Evolutionary conservation across 2,888 invertebrate genomes (phyloP).

Genomic region (Diploptera punctata): DNA sequence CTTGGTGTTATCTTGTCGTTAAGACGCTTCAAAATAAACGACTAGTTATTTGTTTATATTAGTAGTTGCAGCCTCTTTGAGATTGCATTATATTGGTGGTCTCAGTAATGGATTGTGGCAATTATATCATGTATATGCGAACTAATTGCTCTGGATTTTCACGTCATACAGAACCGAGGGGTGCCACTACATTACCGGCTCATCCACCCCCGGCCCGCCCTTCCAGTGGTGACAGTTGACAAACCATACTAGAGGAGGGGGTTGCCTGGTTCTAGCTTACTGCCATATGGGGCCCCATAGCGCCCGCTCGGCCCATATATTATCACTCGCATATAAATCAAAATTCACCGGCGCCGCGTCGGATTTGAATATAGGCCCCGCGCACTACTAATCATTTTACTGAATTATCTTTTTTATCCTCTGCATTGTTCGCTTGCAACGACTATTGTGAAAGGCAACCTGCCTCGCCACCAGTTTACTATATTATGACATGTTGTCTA

Average conservation of each 20-base stretch:
- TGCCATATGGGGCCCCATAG: constrained; percentile 24
- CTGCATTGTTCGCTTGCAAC: no score
- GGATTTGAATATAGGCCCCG: constrained; percentile 19
- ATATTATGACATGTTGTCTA: no score
- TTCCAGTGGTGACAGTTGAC: constrained; percentile 25
- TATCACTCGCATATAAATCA: constrained; percentile 27
- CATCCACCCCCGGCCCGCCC: background rate
- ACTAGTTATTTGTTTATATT: no score
- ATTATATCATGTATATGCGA: constrained; percentile 26
- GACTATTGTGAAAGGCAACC: no score
- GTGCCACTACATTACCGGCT: constrained; percentile 13
- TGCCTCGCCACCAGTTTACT: no score
- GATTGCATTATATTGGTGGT: background rate
- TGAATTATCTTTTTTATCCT: background rate
- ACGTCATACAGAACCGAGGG: background rate
- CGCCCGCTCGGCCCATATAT: constrained; percentile 21
- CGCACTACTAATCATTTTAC: constrained; percentile 26
- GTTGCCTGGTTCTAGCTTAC: background rate
- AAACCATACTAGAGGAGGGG: background rate
- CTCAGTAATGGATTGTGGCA: constrained; percentile 24
- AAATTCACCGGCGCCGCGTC: constrained; percentile 13
- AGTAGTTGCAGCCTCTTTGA: constrained; percentile 12
- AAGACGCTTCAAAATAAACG: no score
- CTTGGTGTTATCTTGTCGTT: no score
- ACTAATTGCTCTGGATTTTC: constrained; percentile 26